phyloP scores from a whole-genome alignment of 2,113 vertebrate species.

The Dolichallabes microphthalmus region DNA sequence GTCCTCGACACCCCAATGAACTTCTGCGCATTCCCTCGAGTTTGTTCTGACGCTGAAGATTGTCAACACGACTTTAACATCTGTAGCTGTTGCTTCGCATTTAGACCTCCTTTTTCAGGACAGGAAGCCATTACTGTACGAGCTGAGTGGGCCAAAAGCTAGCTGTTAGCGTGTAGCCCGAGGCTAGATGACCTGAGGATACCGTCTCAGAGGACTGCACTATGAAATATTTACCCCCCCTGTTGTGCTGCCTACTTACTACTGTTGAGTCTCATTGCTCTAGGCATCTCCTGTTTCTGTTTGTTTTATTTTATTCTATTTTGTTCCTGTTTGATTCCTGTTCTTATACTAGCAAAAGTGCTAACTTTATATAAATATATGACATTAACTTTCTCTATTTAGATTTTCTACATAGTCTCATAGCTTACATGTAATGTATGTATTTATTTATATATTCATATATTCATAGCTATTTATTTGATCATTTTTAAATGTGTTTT shows the following conservation, averaged over 20 bases:
- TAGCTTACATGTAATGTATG: too few relatives aligned
- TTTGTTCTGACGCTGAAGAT: conserved; percentile 42
- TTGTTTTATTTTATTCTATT: background rate
- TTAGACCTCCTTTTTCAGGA: conserved; percentile 38
- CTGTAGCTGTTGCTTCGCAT: conserved; percentile 43
- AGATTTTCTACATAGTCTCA: too few relatives aligned
- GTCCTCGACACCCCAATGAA: background rate
- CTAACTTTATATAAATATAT: too few relatives aligned
- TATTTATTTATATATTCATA: background rate
- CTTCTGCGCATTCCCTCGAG: conserved; percentile 1
- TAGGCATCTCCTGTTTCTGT: background rate
- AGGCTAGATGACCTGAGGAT: conserved; percentile 73
- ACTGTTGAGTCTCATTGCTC: background rate
- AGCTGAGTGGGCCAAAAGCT: conserved; percentile 39
- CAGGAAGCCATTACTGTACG: conserved; percentile 40
- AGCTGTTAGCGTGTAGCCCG: conserved; percentile 38
- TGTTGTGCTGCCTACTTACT: background rate
- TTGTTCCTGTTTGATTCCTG: background rate
- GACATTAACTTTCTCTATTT: background rate
- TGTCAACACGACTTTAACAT: conserved; percentile 54
- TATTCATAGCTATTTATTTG: too few relatives aligned
- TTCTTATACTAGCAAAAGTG: too few relatives aligned
- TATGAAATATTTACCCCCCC: conserved; percentile 81
- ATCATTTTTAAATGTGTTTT: background rate
- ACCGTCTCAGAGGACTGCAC: conserved; percentile 77